These are phyloP conservation scores for Parauchenoglanis ngamensis DNA, from an alignment of 2,797 vertebrate genomes.

Conservation along the genomic window DNA sequence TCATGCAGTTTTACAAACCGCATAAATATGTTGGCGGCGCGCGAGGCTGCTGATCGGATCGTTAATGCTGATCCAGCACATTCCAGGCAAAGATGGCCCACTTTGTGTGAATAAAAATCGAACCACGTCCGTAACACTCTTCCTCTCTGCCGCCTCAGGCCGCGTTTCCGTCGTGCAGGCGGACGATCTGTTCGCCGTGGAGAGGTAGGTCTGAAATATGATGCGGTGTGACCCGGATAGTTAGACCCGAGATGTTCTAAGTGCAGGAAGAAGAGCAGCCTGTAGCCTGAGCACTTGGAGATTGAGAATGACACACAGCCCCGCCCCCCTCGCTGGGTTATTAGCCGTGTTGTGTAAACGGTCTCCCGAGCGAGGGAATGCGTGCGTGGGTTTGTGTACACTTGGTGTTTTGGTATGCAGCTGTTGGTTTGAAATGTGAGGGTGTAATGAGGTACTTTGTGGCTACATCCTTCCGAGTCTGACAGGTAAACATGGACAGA, in stretches of 20 bases:
- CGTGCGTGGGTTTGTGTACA: conserved; percentile 7
- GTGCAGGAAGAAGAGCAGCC: background rate
- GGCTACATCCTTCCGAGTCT: background rate
- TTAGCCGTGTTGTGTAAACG: conserved; percentile 10
- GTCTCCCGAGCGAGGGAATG: background rate
- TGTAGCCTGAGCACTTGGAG: background rate
- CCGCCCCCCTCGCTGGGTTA: background rate
- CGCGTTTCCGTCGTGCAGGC: background rate
- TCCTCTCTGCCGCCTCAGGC: background rate
- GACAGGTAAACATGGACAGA: conserved; percentile 17
- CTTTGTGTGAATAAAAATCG: background rate
- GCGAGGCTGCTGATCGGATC: background rate
- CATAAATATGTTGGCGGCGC: background rate
- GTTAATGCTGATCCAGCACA: background rate
- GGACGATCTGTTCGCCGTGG: background rate
- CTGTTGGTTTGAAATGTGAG: conserved; percentile 6
- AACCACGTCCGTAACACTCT: background rate
- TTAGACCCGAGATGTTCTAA: no score
- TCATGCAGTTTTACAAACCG: background rate
- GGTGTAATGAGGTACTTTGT: background rate
- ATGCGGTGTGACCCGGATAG: background rate
- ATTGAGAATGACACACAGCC: background rate
- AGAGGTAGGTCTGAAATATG: background rate
- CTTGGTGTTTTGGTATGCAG: conserved; percentile 6
- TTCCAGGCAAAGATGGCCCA: background rate